Conservation (phyloP, 2,888 invertebrate genomes). For the Malacosoma neustria region DNA sequence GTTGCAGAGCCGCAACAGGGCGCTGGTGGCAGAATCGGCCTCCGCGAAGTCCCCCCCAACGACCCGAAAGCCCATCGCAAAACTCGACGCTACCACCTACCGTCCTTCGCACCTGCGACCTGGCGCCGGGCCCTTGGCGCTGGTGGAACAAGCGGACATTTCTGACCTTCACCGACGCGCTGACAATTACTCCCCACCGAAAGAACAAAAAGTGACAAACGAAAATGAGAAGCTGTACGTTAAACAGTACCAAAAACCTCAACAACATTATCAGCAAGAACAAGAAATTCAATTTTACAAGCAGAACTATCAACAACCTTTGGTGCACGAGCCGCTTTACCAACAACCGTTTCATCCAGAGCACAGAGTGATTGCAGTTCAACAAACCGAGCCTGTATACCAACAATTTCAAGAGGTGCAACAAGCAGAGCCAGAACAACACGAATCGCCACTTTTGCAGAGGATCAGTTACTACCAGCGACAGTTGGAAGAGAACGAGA, state of each 20-base stretch:
- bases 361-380: conserved; percentile 5
- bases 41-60: conserved; percentile 10
- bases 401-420: conserved; percentile 15
- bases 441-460: conserved; percentile 14
- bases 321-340: conserved; percentile 13
- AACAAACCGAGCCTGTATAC: conserved; percentile 10
- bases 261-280: conserved; percentile 4
- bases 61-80: conserved; percentile 18
- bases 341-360: conserved; percentile 9
- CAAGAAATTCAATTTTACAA: neutral
- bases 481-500: conserved; percentile 11
- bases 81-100: conserved; percentile 52
- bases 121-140: conserved; percentile 33
- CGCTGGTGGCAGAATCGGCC: conserved; percentile 33
- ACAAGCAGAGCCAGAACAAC: conserved; percentile 18
- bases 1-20: conserved; percentile 71
- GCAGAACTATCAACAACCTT: conserved; percentile 5
- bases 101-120: conserved; percentile 40
- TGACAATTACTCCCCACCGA: conserved; percentile 32
- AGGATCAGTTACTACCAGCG: conserved; percentile 6
- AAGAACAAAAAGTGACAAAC: conserved; percentile 28
- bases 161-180: conserved; percentile 49
- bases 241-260: conserved; percentile 8
- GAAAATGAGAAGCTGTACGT: conserved; percentile 8
- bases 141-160: conserved; percentile 30